A percentile compares a stretch with the other conserved stretches of the same genome.
Evolutionary conservation across 2,797 vertebrate genomes (phyloP).

Genomic region (Xenops minutus): DNA sequence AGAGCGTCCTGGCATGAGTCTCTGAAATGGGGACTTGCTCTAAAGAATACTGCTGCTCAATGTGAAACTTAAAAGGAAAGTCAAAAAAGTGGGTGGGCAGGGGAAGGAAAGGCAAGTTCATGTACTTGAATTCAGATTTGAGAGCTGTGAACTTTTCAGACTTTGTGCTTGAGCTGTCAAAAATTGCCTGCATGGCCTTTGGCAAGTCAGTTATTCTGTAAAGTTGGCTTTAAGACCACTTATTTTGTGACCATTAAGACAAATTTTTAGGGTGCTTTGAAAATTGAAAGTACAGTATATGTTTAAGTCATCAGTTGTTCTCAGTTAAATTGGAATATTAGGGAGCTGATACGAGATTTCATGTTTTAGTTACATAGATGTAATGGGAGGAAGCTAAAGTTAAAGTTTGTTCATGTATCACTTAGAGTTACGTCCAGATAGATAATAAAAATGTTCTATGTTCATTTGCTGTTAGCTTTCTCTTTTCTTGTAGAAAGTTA

Average conservation of each 20-base stretch:
- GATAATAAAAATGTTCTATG: neutral
- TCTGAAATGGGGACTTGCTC: neutral
- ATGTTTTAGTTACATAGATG: neutral
- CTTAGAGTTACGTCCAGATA: neutral
- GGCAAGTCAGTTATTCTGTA: neutral
- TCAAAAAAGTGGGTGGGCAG: neutral
- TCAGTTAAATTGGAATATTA: neutral
- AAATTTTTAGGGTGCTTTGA: neutral
- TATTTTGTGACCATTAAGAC: neutral
- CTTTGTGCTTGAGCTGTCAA: neutral
- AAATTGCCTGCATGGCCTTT: neutral
- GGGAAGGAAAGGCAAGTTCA: neutral
- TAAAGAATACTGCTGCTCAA: neutral
- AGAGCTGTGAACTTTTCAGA: neutral
- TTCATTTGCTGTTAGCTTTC: neutral
- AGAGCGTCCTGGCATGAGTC: neutral
- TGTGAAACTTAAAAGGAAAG: neutral
- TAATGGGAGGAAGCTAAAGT: neutral
- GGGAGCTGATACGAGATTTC: neutral
- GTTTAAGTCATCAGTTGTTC: neutral
- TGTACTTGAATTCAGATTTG: neutral
- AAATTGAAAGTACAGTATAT: neutral
- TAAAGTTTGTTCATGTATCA: neutral
- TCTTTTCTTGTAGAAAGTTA: neutral
- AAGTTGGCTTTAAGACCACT: neutral